Evolutionary conservation across 2,797 vertebrate genomes (phyloP), one percentile per base, ranked within the genome.

Genomic region (Brachyrhaphis roseni): DNA sequence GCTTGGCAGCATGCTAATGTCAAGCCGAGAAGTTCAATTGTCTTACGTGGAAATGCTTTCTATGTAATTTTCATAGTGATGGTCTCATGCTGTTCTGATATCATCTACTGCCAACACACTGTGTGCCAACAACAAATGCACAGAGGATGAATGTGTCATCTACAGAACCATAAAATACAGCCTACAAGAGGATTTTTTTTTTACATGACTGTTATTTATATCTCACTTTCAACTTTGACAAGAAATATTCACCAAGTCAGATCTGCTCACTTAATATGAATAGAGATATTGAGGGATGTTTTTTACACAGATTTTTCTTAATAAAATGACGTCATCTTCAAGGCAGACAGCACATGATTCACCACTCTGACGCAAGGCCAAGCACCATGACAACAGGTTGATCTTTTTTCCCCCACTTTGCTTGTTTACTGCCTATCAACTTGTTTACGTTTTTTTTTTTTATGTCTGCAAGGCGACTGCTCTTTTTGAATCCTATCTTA

Each of bases 331-430:
- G 16, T 59, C 18, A 76, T 36, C 74, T 64, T n/a, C 23, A 47
- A 72, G n/a, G 57, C 64, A 72, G 78, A 73, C 55, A 75, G 74
- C 71, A 78, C 78, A 43, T 91, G 84, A 90, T 84, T 84, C 79
- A 86, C 49, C 41, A 12, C 82, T 79, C 70, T 90, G 86, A 87
- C 20, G 43, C 81, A 81, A 47, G 45, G 68, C 66, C 31, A 68
- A 64, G 53, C 71, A 72, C 75, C 78, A 87, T 79, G 76, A 85
- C 45, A 86, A 72, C 85, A 78, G 68, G 31, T 71, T 59, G 15
- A 11, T 12, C 26, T 13, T 43, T 46, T 36, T 66, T 76, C 13
- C 57, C 45, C 23, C 31, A n/a, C 46, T 1, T 77, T 66, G 5
- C 77, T 70, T 74, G 34, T 79, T 75, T 31, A 79, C 64, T 57